Conservation (phyloP, 2,797 vertebrate species). For the Microcaecilia unicolor region DNA sequence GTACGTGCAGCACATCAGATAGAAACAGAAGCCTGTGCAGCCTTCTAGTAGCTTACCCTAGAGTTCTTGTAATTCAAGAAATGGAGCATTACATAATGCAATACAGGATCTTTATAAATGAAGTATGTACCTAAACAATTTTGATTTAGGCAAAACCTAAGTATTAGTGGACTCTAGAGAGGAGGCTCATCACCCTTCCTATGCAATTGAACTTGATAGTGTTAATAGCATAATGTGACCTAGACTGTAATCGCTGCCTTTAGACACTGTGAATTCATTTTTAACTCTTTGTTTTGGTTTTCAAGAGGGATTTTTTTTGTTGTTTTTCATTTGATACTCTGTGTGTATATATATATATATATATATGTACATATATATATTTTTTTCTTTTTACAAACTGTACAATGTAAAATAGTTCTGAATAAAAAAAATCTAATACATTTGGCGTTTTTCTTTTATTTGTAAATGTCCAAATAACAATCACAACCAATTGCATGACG, state of each 20-base stretch:
- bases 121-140: not conserved
- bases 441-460: no score
- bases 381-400: slow-evolving; percentile 95
- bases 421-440: slow-evolving; percentile 76
- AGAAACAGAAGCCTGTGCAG: no score
- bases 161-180: slow-evolving; percentile 53
- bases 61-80: not conserved
- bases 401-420: slow-evolving; percentile 82
- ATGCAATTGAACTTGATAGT: slow-evolving; percentile 82
- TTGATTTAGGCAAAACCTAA: slow-evolving; percentile 24
- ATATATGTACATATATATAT: no score
- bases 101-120: not conserved
- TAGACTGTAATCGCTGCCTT: slow-evolving; percentile 92
- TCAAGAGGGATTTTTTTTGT: no score
- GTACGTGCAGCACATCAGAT: no score
- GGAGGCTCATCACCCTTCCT: slow-evolving; percentile 77
- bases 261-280: slow-evolving; percentile 87
- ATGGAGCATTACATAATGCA: slow-evolving; percentile 6
- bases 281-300: no score
- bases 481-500: no score
- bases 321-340: no score
- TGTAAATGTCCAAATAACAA: no score
- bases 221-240: slow-evolving; percentile 70
- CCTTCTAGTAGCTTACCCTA: not conserved
- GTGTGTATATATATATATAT: no score